These are phyloP conservation scores for Arbacia lixula DNA, from an alignment of 53 echinoderm and acorn worm genomes.

Conservation along the genomic window DNA sequence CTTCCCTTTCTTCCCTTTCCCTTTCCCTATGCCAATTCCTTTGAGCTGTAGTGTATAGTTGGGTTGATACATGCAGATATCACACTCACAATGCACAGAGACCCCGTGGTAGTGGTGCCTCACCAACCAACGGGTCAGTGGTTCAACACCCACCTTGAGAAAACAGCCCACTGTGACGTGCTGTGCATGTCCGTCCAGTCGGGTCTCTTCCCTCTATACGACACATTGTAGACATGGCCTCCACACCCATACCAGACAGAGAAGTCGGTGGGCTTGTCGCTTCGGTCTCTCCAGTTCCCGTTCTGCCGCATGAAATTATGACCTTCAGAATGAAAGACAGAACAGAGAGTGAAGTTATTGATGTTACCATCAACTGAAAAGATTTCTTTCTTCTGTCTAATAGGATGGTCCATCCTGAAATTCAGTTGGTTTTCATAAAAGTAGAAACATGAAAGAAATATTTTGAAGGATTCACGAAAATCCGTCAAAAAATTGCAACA, in stretches of 20 bases:
- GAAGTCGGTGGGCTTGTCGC: constrained; percentile 89
- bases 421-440: too few relatives aligned
- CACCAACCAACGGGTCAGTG: neutral
- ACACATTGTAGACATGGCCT: constrained; percentile 97
- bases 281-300: constrained; percentile 97
- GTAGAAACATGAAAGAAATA: too few relatives aligned
- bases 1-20: too few relatives aligned
- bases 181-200: constrained; percentile 98
- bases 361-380: neutral
- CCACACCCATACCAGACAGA: constrained; percentile 98
- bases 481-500: too few relatives aligned
- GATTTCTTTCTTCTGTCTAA: too few relatives aligned
- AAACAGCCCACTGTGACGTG: constrained; percentile 95
- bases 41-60: too few relatives aligned
- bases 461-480: too few relatives aligned
- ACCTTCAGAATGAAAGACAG: constrained; percentile 47
- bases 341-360: neutral
- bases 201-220: constrained; percentile 78
- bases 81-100: neutral
- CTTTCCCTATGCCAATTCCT: too few relatives aligned
- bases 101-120: neutral
- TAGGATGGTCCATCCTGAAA: too few relatives aligned
- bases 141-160: constrained; percentile 79
- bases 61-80: too few relatives aligned
- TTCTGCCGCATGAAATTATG: constrained; percentile 95